Base-by-base conservation (phyloP, 2,888 invertebrate species). In the Morinoia aosen region DNA sequence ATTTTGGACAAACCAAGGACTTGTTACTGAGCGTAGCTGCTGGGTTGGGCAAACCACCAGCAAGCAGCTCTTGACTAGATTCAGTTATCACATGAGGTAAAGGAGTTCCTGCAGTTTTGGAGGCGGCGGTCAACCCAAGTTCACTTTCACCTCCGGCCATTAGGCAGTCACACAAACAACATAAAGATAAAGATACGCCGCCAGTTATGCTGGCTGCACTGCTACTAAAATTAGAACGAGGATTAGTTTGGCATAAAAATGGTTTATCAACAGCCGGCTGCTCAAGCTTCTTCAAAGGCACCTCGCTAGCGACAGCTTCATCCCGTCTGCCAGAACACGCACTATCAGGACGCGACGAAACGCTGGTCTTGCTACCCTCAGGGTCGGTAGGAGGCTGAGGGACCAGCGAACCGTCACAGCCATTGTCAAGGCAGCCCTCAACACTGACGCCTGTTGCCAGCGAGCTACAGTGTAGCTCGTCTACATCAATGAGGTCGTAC, bases 401-500 rank as follows among this genome's bases (percentile, higher is more conserved):
- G 57, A 12, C 7, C n/a, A 19, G 48, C 8, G 93, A n/a, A 19
- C 57, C 25, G 3, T 93, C 93, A 57, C 25, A 33, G 19, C 93
- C 58, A 57, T 10, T 93, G 12, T 93, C 93, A 19, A 93, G 25
- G 93, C 93, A 93, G 58, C 58, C 57, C 56, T 12, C 48, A 76
- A 76, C 90, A 93, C 93, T 93, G 11, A 57, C 93, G 33, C 93
- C 57, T 5, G 93, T 57, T 11, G 58, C 93, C 1, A 93, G 57
- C 39, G 93, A 93, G 39, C 64, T 95, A 61, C 61, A 64, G 3
- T 40, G 91, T 88, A 95, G 95, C 64, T 96, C 96, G 95, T 96
- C 96, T 58, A 96, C 94, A 64, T 96, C 96, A 39, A 96, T 96
- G 64, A 96, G 96, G 61, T 96, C 96, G 96, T 96, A 96, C 19